Conservation (phyloP, 1,140 invertebrate species). For the Drosophila busckii region DNA sequence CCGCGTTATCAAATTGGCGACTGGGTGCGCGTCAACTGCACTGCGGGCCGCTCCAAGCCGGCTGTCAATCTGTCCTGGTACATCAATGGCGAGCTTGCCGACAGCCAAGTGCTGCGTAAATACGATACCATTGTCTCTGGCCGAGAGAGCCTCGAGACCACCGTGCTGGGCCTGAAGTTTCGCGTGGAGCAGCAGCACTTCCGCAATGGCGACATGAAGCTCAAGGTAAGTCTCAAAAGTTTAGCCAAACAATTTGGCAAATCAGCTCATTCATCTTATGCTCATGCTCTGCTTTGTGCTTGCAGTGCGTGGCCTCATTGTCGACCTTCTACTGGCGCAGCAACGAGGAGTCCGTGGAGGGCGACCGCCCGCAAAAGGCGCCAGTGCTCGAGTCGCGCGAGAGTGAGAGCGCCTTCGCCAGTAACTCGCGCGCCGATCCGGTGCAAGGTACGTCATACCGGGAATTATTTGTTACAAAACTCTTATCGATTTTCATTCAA, state of each 20-base stretch:
- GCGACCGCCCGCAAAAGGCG: conserved; percentile 82
- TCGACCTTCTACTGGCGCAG: conserved; percentile 86
- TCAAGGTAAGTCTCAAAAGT: conserved; percentile 79
- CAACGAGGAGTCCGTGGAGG: conserved; percentile 86
- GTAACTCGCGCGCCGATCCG: conserved; percentile 81
- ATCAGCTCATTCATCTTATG: background rate
- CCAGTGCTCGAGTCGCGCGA: conserved; percentile 83
- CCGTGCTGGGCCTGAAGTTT: conserved; percentile 84
- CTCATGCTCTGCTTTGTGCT: conserved; percentile 7
- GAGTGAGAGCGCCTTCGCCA: conserved; percentile 79
- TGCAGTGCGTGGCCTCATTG: conserved; percentile 85
- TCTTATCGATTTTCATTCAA: conserved; percentile 79
- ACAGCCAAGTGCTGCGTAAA: conserved; percentile 79
- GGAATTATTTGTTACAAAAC: conserved; percentile 78
- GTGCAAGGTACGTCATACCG: conserved; percentile 81
- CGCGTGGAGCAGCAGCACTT: conserved; percentile 83
- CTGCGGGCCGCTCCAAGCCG: conserved; percentile 84
- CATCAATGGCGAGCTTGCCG: conserved; percentile 85
- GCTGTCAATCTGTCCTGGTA: conserved; percentile 86
- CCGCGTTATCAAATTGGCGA: conserved; percentile 85
- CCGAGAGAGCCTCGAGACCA: conserved; percentile 82
- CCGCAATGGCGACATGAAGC: conserved; percentile 84
- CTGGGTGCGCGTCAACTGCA: conserved; percentile 85
- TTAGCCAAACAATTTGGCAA: background rate
- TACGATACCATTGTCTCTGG: conserved; percentile 81